A percentile compares a stretch with the other conserved stretches of the same genome.
These are phyloP conservation scores for Monarcha castaneiventris DNA, from an alignment of 2,113 vertebrate species.

Conservation along the genomic window DNA sequence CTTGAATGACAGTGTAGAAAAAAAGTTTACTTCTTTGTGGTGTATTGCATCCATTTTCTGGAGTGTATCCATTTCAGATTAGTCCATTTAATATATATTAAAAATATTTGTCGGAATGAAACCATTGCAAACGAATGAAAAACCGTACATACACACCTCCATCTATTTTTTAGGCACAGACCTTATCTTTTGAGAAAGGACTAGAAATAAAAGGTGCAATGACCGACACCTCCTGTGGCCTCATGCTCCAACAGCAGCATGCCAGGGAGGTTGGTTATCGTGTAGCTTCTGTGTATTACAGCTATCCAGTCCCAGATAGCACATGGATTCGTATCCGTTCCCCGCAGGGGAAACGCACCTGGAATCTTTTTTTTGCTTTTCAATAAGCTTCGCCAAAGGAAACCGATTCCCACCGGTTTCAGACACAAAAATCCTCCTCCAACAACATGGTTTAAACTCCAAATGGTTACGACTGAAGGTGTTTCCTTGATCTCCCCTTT, in stretches of 20 bases:
- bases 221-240: slow-evolving; percentile 11
- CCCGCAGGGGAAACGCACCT: slow-evolving; percentile 54
- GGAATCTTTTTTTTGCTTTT: not conserved
- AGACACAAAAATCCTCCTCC: slow-evolving; percentile 19
- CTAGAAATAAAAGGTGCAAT: slow-evolving; percentile 51
- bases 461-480: slow-evolving; percentile 10
- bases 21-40: slow-evolving; percentile 17
- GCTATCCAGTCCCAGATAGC: slow-evolving; percentile 55
- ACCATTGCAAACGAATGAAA: slow-evolving; percentile 62
- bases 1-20: slow-evolving; percentile 9
- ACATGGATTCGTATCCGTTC: not conserved
- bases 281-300: slow-evolving; percentile 41
- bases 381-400: not conserved
- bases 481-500: slow-evolving; percentile 11
- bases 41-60: slow-evolving; percentile 1
- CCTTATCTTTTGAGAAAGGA: slow-evolving; percentile 53
- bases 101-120: slow-evolving; percentile 58
- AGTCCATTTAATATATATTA: slow-evolving; percentile 63
- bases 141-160: slow-evolving; percentile 44
- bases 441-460: not conserved
- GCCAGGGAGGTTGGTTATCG: slow-evolving; percentile 51
- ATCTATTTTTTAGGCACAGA: slow-evolving; percentile 64
- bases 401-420: not conserved
- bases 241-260: not conserved
- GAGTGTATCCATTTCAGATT: slow-evolving; percentile 16